Evolutionary conservation across 2,797 vertebrate species (phyloP).

Genomic region (Etheostoma nigrum): DNA sequence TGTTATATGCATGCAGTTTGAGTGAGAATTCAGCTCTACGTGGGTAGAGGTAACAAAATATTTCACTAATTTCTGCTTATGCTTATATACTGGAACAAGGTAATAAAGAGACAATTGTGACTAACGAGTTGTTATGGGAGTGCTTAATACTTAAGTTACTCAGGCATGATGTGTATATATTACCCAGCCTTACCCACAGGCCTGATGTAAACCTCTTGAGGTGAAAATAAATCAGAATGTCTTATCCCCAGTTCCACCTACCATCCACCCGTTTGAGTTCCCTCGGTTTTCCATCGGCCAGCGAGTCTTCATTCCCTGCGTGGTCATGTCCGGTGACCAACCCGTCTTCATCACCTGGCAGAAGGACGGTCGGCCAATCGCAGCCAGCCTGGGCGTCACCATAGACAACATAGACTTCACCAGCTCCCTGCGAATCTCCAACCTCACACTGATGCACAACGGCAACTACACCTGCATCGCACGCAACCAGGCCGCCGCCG

Average conservation of each 20-base stretch:
- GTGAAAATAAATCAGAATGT: conserved; percentile 3
- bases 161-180: neutral
- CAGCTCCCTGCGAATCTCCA: conserved; percentile 96
- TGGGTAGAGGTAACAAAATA: conserved; percentile 46
- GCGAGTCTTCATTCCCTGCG: conserved; percentile 96
- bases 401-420: conserved; percentile 99
- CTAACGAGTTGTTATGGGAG: conserved; percentile 24
- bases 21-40: conserved; percentile 44
- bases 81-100: conserved; percentile 26
- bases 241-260: conserved; percentile 90
- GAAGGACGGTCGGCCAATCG: conserved; percentile 95
- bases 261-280: conserved; percentile 98
- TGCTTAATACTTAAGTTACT: conserved; percentile 30
- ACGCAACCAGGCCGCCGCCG: conserved; percentile 93
- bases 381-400: conserved; percentile 94
- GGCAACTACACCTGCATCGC: conserved; percentile 98
- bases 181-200: neutral
- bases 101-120: conserved; percentile 28
- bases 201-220: neutral
- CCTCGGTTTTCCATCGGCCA: conserved; percentile 97
- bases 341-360: conserved; percentile 99
- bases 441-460: conserved; percentile 96
- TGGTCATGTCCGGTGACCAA: conserved; percentile 97
- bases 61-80: conserved; percentile 34
- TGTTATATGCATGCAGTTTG: conserved; percentile 59